Base-by-base conservation (phyloP, 2,797 vertebrate genomes). In the Amazonetta brasiliensis region DNA sequence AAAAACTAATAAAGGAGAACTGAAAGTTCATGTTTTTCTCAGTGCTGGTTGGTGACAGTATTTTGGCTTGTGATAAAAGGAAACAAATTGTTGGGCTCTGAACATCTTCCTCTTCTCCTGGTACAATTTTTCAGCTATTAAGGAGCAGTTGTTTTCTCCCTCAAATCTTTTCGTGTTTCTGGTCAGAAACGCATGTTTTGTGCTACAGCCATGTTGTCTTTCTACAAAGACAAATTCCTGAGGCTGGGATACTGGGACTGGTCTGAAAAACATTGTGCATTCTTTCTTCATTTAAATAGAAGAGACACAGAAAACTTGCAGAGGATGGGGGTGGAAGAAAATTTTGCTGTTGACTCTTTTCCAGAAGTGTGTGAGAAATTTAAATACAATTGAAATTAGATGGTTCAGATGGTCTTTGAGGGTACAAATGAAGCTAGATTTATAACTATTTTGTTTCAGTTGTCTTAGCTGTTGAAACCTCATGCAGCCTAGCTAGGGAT, bases 141-240 rank as follows among this genome's bases (percentile, higher is more conserved):
- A 20, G 66, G 69, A 44, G 2, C 18, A 75, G 11, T 8, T 71
- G 4, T 22, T 59, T 94, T 82, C 7, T 75, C 26, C 13, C 44
- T 43, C 44, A 81, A 68, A 77, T 21, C 4, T 21, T 69, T 33
- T 14, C 52, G 23, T 17, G 4, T 44, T 60, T 67, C 56, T 87
- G 48, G 31, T 68, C 23, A 35, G 62, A 85, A 66, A 28, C 18
- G 3, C 20, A 39, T 43, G 15, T 31, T 39, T 77, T 50, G n/a
- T 46, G n/a, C 39, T 81, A 26, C 30, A 79, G 10, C 23, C 8
- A 0, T 30, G 12, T 19, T 59, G 62, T 71, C 66, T 89, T 91
- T 63, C 43, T 62, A 66, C 28, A 41, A 93, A 89, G 66, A 73
- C 33, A 94, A 75, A 92, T 78, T 96, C 79, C 87, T 93, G 69